Evolutionary conservation across 35 echinoderm and acorn worm species (phyloP).

Genomic region (Nesometra sesokonis): DNA sequence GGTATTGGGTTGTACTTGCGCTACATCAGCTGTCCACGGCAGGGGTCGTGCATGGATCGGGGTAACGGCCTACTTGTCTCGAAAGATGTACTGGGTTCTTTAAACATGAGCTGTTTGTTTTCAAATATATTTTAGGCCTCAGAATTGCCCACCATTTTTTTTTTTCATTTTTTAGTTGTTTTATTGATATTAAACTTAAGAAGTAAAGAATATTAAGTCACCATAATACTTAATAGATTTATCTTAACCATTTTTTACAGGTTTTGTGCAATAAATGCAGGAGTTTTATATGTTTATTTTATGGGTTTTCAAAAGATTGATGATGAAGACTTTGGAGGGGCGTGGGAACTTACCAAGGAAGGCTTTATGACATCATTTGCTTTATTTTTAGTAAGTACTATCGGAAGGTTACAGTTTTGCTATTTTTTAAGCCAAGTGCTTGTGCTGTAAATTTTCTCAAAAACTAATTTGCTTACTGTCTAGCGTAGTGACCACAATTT

Average conservation of each 20-base stretch:
- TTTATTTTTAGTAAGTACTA: slow-evolving; percentile 84
- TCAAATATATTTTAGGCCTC: too few species aligned
- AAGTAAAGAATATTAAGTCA: too few species aligned
- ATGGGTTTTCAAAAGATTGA: slow-evolving; percentile 86
- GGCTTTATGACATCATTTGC: slow-evolving; percentile 99
- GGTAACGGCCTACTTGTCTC: too few species aligned
- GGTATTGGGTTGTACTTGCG: too few species aligned
- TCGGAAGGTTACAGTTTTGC: not conserved
- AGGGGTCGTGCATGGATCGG: too few species aligned
- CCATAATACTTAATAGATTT: too few species aligned
- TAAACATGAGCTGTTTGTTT: too few species aligned
- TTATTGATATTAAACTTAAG: too few species aligned
- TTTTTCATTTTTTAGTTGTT: too few species aligned
- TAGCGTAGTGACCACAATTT: not conserved
- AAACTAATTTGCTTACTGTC: not conserved
- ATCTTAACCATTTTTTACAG: slow-evolving; percentile 21
- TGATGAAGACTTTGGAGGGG: slow-evolving; percentile 93
- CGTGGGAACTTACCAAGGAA: slow-evolving; percentile 96
- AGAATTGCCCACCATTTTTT: too few species aligned
- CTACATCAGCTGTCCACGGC: too few species aligned
- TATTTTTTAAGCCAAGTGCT: not conserved
- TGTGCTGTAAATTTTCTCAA: not conserved
- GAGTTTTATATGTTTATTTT: slow-evolving; percentile 73
- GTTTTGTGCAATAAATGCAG: slow-evolving; percentile 95
- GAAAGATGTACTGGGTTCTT: too few species aligned